These are phyloP conservation scores for Anastatus disparis DNA, from an alignment of 1,140 invertebrate species.

Conservation along the genomic window DNA sequence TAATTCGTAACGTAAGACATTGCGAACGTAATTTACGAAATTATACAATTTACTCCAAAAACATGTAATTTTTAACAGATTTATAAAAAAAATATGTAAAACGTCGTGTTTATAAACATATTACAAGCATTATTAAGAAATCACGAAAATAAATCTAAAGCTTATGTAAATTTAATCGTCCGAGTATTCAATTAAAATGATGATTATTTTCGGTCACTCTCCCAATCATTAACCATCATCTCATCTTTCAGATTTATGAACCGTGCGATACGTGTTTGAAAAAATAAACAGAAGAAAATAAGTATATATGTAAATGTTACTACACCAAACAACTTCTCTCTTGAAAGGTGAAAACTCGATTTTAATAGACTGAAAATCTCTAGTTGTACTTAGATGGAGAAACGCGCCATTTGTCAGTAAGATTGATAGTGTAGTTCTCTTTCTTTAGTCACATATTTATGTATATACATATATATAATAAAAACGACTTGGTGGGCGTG, in stretches of 20 bases:
- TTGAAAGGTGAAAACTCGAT: constrained; percentile 28
- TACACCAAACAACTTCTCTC: neutral
- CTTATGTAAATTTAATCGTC: constrained; percentile 2
- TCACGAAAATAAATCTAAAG: neutral
- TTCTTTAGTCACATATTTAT: neutral
- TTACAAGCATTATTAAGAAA: neutral
- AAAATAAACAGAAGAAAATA: neutral
- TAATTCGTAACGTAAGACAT: too few species aligned
- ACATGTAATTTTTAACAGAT: too few species aligned
- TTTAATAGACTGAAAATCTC: constrained; percentile 14
- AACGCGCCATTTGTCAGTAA: constrained; percentile 18
- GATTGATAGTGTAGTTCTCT: constrained; percentile 14
- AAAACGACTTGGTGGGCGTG: constrained; percentile 15
- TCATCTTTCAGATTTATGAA: neutral
- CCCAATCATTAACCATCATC: neutral
- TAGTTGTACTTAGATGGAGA: neutral
- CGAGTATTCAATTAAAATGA: neutral
- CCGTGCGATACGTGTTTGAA: neutral
- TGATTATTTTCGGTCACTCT: neutral
- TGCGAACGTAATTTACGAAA: too few species aligned
- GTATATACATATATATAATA: too few species aligned
- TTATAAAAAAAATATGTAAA: too few species aligned
- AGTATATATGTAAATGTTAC: neutral
- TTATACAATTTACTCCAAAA: too few species aligned
- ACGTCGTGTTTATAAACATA: neutral